phyloP scores from a whole-genome alignment of 2,888 invertebrate species.

The Diloba caeruleocephala region DNA sequence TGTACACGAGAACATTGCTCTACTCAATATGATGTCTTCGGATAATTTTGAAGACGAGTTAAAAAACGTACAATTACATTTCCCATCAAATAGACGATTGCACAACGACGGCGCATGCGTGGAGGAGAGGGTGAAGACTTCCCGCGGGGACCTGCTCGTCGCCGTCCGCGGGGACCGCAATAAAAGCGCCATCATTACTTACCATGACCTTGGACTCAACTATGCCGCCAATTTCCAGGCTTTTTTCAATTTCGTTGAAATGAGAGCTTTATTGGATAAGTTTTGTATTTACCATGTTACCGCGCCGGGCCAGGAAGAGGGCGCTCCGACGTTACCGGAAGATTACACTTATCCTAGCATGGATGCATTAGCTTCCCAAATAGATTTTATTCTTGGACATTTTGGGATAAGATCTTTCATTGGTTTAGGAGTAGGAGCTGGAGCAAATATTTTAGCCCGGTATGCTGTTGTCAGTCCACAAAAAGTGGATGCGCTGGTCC shows the following conservation, averaged over 20 bases:
- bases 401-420: conserved; percentile 97
- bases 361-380: conserved; percentile 97
- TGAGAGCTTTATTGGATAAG: conserved; percentile 96
- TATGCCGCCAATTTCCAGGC: conserved; percentile 98
- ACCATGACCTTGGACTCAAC: conserved; percentile 99
- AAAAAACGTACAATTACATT: conserved; percentile 96
- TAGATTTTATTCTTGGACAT: conserved; percentile 96
- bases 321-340: conserved; percentile 95
- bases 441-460: conserved; percentile 98
- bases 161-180: conserved; percentile 97
- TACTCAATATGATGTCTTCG: conserved; percentile 91
- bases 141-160: conserved; percentile 96
- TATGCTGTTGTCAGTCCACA: conserved; percentile 96
- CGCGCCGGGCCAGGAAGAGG: conserved; percentile 99
- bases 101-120: conserved; percentile 88
- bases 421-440: conserved; percentile 99
- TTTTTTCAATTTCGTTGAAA: conserved; percentile 97
- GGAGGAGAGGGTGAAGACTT: conserved; percentile 95
- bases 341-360: conserved; percentile 98
- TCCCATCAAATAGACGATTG: conserved; percentile 92
- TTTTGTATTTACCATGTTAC: conserved; percentile 99
- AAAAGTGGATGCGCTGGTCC: conserved; percentile 96
- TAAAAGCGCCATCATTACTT: conserved; percentile 98
- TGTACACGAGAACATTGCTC: conserved; percentile 83
- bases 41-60: conserved; percentile 98